These are phyloP conservation scores for Tragelaphus eurycerus DNA, from an alignment of 2,797 vertebrate genomes.

Conservation along the genomic window DNA sequence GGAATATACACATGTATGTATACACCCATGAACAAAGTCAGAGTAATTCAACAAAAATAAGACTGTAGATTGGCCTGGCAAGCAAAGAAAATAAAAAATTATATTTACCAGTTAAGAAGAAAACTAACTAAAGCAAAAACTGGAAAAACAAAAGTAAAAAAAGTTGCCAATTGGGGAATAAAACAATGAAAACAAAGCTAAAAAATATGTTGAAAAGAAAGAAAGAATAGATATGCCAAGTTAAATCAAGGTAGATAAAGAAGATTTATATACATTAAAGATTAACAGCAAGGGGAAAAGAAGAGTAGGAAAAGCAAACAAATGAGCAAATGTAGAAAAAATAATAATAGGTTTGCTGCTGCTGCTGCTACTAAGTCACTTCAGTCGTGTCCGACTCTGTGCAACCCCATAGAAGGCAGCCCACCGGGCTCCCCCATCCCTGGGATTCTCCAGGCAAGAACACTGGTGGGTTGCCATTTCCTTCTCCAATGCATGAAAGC, in stretches of 20 bases:
- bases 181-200: background rate
- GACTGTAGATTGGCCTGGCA: fast-evolving
- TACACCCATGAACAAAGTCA: background rate
- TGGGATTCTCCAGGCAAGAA: no score
- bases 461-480: no score
- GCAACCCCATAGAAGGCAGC: no score
- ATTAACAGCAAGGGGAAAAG: background rate
- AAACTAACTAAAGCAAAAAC: background rate
- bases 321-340: background rate
- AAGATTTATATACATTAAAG: background rate
- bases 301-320: background rate
- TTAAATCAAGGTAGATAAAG: background rate
- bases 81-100: background rate
- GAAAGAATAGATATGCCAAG: background rate
- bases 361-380: no score
- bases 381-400: no score
- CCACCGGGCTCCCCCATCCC: no score
- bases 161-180: background rate
- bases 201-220: background rate
- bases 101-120: background rate
- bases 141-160: background rate
- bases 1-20: background rate
- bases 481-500: no score
- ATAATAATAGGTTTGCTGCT: background rate
- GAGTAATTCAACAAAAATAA: background rate